Evolutionary conservation across 2,888 invertebrate genomes (phyloP).

Genomic region (Herminia tarsipennalis): DNA sequence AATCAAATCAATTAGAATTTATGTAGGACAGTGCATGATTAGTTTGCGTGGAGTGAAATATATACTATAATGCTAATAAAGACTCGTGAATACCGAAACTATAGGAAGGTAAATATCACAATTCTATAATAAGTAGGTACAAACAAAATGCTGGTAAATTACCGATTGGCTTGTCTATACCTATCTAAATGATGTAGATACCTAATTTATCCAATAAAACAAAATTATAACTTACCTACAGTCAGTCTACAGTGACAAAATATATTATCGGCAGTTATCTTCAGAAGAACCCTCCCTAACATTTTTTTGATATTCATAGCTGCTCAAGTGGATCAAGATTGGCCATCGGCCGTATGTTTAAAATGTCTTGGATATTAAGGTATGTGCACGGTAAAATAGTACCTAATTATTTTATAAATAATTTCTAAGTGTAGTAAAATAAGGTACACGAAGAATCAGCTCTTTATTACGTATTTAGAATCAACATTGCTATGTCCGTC

Average conservation of each 20-base stretch:
- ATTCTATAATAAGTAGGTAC: too few relatives aligned
- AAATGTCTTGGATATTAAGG: conserved; percentile 70
- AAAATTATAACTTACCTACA: background rate
- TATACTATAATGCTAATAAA: background rate
- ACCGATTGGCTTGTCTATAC: background rate
- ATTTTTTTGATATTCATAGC: conserved; percentile 57
- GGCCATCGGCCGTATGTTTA: conserved; percentile 48
- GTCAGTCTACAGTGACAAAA: background rate
- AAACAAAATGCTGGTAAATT: background rate
- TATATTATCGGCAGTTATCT: background rate
- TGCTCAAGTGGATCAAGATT: conserved; percentile 62
- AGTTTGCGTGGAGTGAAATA: conserved; percentile 32
- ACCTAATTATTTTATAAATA: too few relatives aligned
- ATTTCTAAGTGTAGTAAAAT: too few relatives aligned
- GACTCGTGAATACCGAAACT: background rate
- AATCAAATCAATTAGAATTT: conserved; percentile 10
- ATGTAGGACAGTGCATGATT: conserved; percentile 33
- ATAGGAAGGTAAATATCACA: background rate
- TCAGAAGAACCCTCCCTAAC: too few relatives aligned
- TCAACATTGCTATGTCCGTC: background rate
- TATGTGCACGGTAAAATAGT: conserved; percentile 52
- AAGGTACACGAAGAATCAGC: too few relatives aligned
- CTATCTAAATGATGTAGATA: too few relatives aligned
- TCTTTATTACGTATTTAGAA: too few relatives aligned
- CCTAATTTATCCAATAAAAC: background rate